Evolutionary conservation across 2,113 vertebrate genomes (phyloP), one percentile per base, ranked within the genome.

Genomic region (Empidonax traillii): DNA sequence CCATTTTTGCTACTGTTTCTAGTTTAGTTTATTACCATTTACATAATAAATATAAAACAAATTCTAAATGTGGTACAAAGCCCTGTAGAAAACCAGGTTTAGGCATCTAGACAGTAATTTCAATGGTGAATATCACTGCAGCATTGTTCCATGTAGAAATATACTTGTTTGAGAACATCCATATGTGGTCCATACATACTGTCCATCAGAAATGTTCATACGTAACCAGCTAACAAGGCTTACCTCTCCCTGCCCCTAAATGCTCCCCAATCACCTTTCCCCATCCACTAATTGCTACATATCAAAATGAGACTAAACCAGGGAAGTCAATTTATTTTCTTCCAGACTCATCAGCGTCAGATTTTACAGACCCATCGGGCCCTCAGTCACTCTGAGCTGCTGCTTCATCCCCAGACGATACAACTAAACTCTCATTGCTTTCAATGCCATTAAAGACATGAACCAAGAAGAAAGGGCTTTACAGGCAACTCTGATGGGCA

Each of bases 381-480:
- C 19, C 39, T 44, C 35, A 23, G 44, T 21, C 53, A 65, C 61
- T 6, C 28, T 5, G 27, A 90, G 73, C 19, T 56, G 49, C 61
- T 43, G 55, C 84, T 68, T 31, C 43, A 43, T 14, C 62, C 46
- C 28, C 74, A 65, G 35, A 41, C 2, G 19, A 55, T 3, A 8
- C 31, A 53, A 19, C 31, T 24, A 72, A 53, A 73, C 4, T 10
- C 11, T 6, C n/a, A 4, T 0, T 14, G 12, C 20, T 24, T n/a
- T 35, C 43, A 66, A 0, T 1, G 22, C 2, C 43, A 43, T 18
- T 20, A 17, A 71, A 81, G 19, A 6, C 18, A 30, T 0, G 10
- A 35, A n/a, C 14, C 37, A 52, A 77, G 52, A n/a, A 33, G 49
- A 30, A 68, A 68, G 30, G 43, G 31, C 21, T 90, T 52, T 61